A percentile compares a stretch with the other conserved stretches of the same genome.
These are phyloP conservation scores for Sphyrna mokarran DNA, from an alignment of 2,113 vertebrate species.

Conservation along the genomic window DNA sequence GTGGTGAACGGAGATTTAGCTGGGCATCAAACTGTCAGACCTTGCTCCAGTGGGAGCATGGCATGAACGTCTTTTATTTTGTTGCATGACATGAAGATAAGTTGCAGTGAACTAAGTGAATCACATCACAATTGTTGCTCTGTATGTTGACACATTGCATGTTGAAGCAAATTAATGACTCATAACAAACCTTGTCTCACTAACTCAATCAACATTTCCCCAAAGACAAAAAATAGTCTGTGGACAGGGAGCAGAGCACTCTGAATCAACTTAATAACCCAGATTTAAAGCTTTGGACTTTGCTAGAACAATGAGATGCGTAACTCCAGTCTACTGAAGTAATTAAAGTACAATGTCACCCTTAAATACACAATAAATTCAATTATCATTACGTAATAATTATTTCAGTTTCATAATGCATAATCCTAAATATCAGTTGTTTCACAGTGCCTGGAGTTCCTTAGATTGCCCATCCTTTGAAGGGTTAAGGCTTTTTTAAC, in stretches of 20 bases:
- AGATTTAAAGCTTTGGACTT: background rate
- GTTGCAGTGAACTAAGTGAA: background rate
- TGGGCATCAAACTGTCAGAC: too few species aligned
- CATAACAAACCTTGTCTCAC: background rate
- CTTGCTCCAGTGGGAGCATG: too few species aligned
- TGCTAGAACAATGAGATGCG: background rate
- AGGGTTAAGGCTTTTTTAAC: background rate
- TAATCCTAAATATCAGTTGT: background rate
- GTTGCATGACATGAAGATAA: background rate
- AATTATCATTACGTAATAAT: too few species aligned
- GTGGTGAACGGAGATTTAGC: too few species aligned
- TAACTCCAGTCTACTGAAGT: background rate
- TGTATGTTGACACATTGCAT: background rate
- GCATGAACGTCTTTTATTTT: background rate
- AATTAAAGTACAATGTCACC: background rate
- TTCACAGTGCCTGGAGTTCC: background rate
- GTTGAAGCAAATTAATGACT: background rate
- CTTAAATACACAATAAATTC: background rate
- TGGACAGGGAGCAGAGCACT: background rate
- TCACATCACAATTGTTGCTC: background rate
- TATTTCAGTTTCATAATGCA: background rate
- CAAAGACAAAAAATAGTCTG: background rate
- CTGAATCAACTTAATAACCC: background rate
- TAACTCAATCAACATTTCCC: background rate
- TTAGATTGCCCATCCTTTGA: background rate